Evolutionary conservation across 2,113 vertebrate genomes (phyloP).

Genomic region (Ophiodon elongatus): DNA sequence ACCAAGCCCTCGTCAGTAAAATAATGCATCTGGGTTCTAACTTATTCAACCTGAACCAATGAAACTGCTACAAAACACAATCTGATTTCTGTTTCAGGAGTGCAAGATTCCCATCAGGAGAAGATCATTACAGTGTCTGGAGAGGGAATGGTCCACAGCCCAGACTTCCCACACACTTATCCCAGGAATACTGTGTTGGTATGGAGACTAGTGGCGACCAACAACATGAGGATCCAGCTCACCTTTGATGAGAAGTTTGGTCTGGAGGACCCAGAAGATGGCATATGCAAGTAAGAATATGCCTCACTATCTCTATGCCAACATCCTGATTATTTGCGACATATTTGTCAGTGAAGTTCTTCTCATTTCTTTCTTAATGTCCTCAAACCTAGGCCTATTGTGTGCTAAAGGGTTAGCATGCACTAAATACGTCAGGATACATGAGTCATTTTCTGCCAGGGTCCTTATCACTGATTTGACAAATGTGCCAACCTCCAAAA

Average conservation of each 20-base stretch:
- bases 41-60: not conserved
- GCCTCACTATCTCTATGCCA: not conserved
- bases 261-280: conserved; percentile 96
- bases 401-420: not conserved
- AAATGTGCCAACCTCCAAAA: not conserved
- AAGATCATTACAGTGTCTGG: conserved; percentile 91
- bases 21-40: not conserved
- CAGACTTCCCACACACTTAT: conserved; percentile 93
- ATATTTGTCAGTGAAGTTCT: not conserved
- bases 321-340: not conserved
- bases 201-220: conserved; percentile 92
- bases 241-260: conserved; percentile 96
- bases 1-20: not conserved
- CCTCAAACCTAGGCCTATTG: not conserved
- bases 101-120: conserved; percentile 95
- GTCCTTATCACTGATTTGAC: not conserved
- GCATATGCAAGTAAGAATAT: conserved; percentile 96
- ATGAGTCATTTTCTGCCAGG: not conserved
- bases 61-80: not conserved
- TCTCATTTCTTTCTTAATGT: not conserved
- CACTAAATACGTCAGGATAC: too few relatives aligned
- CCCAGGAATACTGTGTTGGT: conserved; percentile 91
- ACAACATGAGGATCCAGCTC: conserved; percentile 92
- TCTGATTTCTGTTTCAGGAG: conserved; percentile 85
- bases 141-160: conserved; percentile 95